Evolutionary conservation across 2,888 invertebrate species (phyloP).

Genomic region (Apocheima hispidaria): DNA sequence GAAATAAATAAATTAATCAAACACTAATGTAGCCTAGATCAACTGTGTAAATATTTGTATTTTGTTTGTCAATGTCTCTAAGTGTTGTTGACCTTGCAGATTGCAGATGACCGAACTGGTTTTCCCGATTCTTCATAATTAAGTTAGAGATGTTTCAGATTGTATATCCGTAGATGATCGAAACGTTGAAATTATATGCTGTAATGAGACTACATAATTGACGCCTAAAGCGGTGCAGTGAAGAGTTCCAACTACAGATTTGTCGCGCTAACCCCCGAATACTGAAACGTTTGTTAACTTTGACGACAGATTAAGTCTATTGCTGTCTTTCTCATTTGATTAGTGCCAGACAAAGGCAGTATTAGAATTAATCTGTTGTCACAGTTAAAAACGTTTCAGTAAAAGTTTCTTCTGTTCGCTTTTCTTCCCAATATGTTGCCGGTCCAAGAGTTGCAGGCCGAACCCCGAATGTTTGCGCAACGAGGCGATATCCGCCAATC

Average conservation of each 20-base stretch:
- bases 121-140: not conserved
- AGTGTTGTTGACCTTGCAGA: slow-evolving; percentile 16
- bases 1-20: slow-evolving; percentile 10
- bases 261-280: no score
- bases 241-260: not conserved
- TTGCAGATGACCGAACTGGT: slow-evolving; percentile 1
- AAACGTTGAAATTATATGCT: not conserved
- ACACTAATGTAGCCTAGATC: slow-evolving; percentile 6
- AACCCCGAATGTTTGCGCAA: no score
- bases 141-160: not conserved
- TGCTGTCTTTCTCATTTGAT: no score
- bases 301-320: no score
- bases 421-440: no score
- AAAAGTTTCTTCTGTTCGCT: no score
- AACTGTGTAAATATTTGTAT: slow-evolving; percentile 23
- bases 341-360: no score
- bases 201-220: not conserved
- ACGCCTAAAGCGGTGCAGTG: not conserved
- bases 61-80: slow-evolving; percentile 8
- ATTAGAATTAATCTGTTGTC: no score
- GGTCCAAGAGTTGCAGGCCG: no score
- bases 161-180: not conserved
- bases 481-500: no score
- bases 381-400: no score
- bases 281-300: no score